These are phyloP conservation scores for Trissolcus japonicus DNA, from an alignment of 2,888 invertebrate species.

Conservation along the genomic window DNA sequence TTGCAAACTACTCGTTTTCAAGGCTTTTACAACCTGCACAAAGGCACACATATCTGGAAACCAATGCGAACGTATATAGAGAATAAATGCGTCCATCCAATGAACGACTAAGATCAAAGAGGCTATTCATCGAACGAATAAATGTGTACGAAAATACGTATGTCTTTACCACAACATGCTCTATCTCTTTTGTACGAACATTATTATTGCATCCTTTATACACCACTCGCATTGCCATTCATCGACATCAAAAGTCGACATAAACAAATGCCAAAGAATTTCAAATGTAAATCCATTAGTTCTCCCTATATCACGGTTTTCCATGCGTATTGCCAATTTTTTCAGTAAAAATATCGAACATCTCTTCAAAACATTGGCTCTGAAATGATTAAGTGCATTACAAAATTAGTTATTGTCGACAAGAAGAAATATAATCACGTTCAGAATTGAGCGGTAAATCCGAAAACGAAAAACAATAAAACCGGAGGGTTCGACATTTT, in stretches of 20 bases:
- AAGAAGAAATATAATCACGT: too few relatives aligned
- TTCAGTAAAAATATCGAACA: not conserved
- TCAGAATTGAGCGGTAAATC: too few relatives aligned
- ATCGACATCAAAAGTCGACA: slow-evolving; percentile 51
- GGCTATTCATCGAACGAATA: slow-evolving; percentile 67
- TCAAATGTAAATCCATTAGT: not conserved
- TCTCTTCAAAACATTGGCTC: not conserved
- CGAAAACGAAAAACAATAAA: not conserved
- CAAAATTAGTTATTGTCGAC: too few relatives aligned
- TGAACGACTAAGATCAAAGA: slow-evolving; percentile 70
- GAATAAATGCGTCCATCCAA: slow-evolving; percentile 57
- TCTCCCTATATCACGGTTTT: not conserved
- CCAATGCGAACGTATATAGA: slow-evolving; percentile 50
- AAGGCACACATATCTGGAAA: slow-evolving; percentile 55
- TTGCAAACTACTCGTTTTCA: slow-evolving; percentile 45
- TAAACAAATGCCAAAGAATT: slow-evolving; percentile 50
- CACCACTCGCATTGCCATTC: slow-evolving; percentile 38
- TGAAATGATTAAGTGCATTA: too few relatives aligned
- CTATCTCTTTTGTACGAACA: slow-evolving; percentile 59
- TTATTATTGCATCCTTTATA: slow-evolving; percentile 63
- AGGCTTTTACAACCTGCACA: slow-evolving; percentile 49
- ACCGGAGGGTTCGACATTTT: not conserved
- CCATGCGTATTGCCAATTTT: not conserved
- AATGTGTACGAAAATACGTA: slow-evolving; percentile 58
- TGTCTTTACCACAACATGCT: slow-evolving; percentile 54